Evolutionary conservation across 2,888 invertebrate species (phyloP).

Genomic region (Polymixis lichenea): DNA sequence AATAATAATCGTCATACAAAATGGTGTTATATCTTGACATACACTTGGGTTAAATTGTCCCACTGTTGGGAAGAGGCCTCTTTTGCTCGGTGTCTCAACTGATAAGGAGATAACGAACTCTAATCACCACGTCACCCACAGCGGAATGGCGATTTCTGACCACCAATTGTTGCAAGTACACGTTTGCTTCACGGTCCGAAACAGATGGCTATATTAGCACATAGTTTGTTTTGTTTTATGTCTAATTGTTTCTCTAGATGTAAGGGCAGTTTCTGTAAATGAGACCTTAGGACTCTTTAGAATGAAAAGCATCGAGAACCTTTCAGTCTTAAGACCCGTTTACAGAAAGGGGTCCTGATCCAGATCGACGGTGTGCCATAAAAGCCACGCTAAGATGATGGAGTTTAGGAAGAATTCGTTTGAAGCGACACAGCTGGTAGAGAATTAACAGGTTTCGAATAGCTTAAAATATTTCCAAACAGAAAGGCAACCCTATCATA

Average conservation of each 20-base stretch:
- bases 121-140: neutral
- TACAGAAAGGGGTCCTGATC: neutral
- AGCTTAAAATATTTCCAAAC: too few species aligned
- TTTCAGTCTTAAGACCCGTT: neutral
- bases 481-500: slow-evolving; percentile 1
- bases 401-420: neutral
- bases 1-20: neutral
- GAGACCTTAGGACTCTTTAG: neutral
- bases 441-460: neutral
- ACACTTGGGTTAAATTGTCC: neutral
- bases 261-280: neutral
- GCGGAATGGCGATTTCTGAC: too few species aligned
- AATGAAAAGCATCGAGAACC: neutral
- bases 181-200: neutral
- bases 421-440: too few species aligned
- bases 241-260: neutral
- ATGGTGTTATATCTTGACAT: neutral
- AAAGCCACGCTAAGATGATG: neutral
- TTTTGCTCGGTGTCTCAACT: neutral
- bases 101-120: neutral
- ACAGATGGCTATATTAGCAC: neutral
- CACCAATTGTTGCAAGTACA: neutral
- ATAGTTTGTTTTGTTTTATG: neutral
- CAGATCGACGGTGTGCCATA: neutral
- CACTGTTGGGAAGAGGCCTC: too few species aligned